Evolutionary conservation across 1,140 invertebrate species (phyloP).

Genomic region (Calliphora vicina): DNA sequence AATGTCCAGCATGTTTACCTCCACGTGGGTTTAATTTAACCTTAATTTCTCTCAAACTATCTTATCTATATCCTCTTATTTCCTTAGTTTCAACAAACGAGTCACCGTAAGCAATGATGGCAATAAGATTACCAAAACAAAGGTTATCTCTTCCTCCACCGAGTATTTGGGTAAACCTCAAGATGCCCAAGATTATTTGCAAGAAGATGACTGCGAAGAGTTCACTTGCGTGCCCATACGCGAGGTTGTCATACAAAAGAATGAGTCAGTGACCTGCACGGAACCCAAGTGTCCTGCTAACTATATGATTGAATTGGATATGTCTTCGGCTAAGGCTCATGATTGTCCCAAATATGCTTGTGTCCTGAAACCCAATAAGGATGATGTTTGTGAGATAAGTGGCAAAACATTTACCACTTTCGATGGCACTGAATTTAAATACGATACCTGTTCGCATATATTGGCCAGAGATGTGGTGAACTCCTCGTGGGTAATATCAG

Average conservation of each 20-base stretch:
- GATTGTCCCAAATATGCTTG: conserved; percentile 68
- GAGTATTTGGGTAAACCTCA: conserved; percentile 53
- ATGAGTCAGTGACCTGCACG: conserved; percentile 63
- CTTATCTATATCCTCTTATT: not conserved
- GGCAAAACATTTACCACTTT: conserved; percentile 80
- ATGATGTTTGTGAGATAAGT: conserved; percentile 75
- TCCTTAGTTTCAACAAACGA: conserved; percentile 50
- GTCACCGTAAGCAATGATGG: conserved; percentile 52
- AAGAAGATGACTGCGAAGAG: conserved; percentile 57
- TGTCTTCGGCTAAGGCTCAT: conserved; percentile 54
- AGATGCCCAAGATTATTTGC: conserved; percentile 42
- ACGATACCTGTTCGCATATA: conserved; percentile 82
- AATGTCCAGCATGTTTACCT: conserved; percentile 59
- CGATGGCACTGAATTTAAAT: conserved; percentile 78
- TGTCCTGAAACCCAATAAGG: conserved; percentile 67
- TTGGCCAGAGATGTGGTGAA: conserved; percentile 73
- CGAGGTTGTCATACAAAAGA: conserved; percentile 48
- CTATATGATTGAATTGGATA: conserved; percentile 65
- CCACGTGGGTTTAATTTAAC: conserved; percentile 38
- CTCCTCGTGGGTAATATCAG: conserved; percentile 71
- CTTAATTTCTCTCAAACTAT: not conserved
- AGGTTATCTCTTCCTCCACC: conserved; percentile 52
- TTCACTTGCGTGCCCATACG: conserved; percentile 59
- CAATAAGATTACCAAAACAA: conserved; percentile 53
- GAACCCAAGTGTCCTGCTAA: conserved; percentile 68